Percentiles rank a stretch among this genome's conserved stretches.
phyloP scores from a whole-genome alignment of 2,888 invertebrate genomes.

The Diabrotica balteata region DNA sequence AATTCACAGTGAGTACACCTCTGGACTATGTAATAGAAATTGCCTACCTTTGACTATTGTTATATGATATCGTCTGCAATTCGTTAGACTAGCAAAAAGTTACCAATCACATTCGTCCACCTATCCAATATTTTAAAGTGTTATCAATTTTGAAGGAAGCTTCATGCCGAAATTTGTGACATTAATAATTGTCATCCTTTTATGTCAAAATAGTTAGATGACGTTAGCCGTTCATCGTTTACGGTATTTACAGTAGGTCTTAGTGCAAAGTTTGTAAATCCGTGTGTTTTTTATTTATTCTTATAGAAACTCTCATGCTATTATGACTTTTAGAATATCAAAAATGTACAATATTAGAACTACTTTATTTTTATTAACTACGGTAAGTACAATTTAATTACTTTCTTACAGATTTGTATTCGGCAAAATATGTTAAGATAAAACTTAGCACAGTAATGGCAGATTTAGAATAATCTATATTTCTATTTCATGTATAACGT shows the following conservation, averaged over 20 bases:
- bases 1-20: too few relatives aligned
- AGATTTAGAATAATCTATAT: too few relatives aligned
- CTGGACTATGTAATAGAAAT: too few relatives aligned
- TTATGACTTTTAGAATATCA: constrained; percentile 19
- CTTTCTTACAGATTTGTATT: not conserved
- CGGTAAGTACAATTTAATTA: constrained; percentile 14
- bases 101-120: not conserved
- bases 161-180: not conserved
- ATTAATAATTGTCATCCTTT: constrained; percentile 6
- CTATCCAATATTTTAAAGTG: not conserved
- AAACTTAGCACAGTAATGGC: not conserved
- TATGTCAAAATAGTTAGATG: constrained; percentile 21
- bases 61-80: too few relatives aligned
- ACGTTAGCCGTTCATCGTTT: constrained; percentile 12
- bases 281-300: constrained; percentile 13
- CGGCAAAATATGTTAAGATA: not conserved
- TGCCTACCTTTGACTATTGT: too few relatives aligned
- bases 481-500: too few relatives aligned
- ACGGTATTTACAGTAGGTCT: constrained; percentile 13
- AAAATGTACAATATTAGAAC: constrained; percentile 14
- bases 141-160: too few relatives aligned
- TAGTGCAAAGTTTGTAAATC: constrained; percentile 12
- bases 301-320: constrained; percentile 6
- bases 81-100: too few relatives aligned
- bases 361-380: constrained; percentile 18